Evolutionary conservation across 2,888 invertebrate species (phyloP).

Genomic region (Leucozona laternaria): DNA sequence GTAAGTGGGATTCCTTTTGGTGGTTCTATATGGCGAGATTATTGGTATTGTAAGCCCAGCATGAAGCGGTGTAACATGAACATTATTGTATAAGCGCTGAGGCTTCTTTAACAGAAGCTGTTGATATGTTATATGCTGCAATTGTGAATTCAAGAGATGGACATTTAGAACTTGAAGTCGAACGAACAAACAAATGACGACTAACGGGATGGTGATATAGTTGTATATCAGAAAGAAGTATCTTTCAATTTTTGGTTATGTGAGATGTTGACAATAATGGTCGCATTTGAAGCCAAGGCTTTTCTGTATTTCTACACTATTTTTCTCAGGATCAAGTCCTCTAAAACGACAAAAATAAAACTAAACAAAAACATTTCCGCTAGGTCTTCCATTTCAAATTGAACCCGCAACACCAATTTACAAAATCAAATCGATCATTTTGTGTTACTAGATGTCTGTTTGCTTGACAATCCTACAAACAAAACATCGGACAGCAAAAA

Average conservation of each 20-base stretch:
- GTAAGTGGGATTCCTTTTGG: not conserved
- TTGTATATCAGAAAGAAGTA: not conserved
- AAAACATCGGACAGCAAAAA: not conserved
- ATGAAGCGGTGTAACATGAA: conserved; percentile 6
- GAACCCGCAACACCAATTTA: not conserved
- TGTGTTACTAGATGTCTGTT: not conserved
- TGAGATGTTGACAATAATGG: no score
- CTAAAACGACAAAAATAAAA: not conserved
- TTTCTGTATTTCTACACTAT: not conserved
- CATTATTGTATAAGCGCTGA: not conserved
- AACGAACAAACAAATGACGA: not conserved
- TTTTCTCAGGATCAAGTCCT: not conserved
- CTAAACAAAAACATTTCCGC: not conserved
- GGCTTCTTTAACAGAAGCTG: conserved; percentile 20
- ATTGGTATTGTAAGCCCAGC: not conserved
- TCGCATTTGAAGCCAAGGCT: no score
- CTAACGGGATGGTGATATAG: not conserved
- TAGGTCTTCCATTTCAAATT: not conserved
- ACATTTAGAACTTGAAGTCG: not conserved
- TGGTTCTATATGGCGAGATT: not conserved
- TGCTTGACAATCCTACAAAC: not conserved
- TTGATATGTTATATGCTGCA: not conserved
- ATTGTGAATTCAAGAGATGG: not conserved
- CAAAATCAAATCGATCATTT: not conserved
- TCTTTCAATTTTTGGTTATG: no score